A percentile compares a stretch with the other conserved stretches of the same genome.
Evolutionary conservation across 2,888 invertebrate genomes (phyloP).

Genomic region (Didymodactylos carnosus): DNA sequence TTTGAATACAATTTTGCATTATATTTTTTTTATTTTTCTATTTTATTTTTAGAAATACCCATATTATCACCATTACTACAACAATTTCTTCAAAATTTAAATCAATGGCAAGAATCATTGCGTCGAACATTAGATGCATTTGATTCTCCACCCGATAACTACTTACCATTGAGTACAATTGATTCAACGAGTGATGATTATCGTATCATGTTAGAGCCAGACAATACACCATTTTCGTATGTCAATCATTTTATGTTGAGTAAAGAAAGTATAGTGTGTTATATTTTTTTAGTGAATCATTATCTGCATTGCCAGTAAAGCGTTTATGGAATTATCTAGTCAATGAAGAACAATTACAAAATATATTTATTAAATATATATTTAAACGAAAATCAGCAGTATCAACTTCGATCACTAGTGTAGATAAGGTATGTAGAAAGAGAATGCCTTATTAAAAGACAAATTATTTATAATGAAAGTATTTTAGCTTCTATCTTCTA

Average conservation of each 20-base stretch:
- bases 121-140: conserved; percentile 47
- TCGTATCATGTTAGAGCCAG: conserved; percentile 65
- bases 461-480: too few species aligned
- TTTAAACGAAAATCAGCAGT: conserved; percentile 39
- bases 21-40: not conserved
- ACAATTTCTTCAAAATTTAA: conserved; percentile 59
- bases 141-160: conserved; percentile 54
- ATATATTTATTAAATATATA: conserved; percentile 79
- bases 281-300: conserved; percentile 19
- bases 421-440: too few species aligned
- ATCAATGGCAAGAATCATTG: conserved; percentile 65
- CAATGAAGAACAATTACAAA: conserved; percentile 71
- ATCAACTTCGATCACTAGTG: too few species aligned
- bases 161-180: conserved; percentile 49
- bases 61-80: conserved; percentile 81
- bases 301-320: conserved; percentile 42
- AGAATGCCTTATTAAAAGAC: too few species aligned
- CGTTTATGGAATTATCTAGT: conserved; percentile 81
- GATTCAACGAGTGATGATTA: conserved; percentile 50
- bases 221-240: conserved; percentile 77
- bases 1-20: too few species aligned
- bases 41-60: conserved; percentile 52
- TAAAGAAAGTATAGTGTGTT: not conserved
- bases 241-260: conserved; percentile 18
- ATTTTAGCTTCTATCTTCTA: too few species aligned